Evolutionary conservation across 1,140 invertebrate genomes (phyloP), one percentile per base, ranked within the genome.

Genomic region (Panonychus citri): DNA sequence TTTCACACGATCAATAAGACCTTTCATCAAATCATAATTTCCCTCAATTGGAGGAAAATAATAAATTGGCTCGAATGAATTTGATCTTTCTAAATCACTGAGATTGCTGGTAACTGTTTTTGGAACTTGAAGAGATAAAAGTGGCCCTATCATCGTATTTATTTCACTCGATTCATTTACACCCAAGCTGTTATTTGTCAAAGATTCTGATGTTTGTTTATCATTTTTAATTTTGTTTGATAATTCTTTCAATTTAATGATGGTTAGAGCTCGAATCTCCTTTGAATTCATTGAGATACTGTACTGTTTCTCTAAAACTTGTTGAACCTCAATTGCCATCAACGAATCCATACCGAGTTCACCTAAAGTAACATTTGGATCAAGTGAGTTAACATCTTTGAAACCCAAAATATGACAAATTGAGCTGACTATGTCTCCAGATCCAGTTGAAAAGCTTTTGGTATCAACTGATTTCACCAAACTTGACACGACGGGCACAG

Each of bases 331-430:
- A 1, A 91, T 86, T 54, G 85, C 87, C 89, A 96, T 95, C 37
- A 97, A 70, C 0, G 88, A 94, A 65, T 96, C 93, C 78, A 96
- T 85, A 51, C 91, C 91, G 15, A 96, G 74, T 66, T 96, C 91
- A n/a, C 83, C 83, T 13, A 97, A 70, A 26, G 78, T 83, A 0
- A 80, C 75, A 7, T 77, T 75, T 37, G 76, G 70, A 53, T 82
- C 81, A 3, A 93, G 73, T 51, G 78, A 81, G 55, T 91, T 85
- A 53, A 90, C 71, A 50, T 85, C 85, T 91, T 76, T 75, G 40
- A 76, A 69, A 66, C 71, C 71, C 19, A 73, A 56, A 58, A 73
- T 69, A 57, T 68, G 65, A 4, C 64, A 63, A 3, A 73, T 63
- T 48, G 67, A 59, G 27, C 66, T 63, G 26, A 70, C 3, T 53